Conservation (phyloP, 2,888 invertebrate genomes). For the Thera britannica region DNA sequence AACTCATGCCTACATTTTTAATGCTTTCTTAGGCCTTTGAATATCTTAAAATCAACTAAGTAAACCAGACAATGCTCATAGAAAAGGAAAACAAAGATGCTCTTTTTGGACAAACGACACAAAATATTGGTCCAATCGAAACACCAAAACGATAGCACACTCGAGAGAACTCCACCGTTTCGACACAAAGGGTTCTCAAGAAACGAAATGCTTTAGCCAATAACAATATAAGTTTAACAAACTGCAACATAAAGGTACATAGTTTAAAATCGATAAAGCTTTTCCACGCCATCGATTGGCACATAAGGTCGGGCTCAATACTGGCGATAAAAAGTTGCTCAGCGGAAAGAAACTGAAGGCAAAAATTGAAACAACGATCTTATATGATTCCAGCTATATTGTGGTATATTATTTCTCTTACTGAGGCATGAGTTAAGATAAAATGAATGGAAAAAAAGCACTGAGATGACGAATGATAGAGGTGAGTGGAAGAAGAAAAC, state of each 20-base stretch:
- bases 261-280: conserved; percentile 70
- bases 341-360: neutral
- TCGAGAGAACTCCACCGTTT: conserved; percentile 33
- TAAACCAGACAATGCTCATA: too few species aligned
- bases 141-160: conserved; percentile 32
- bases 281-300: conserved; percentile 68
- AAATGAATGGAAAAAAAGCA: too few species aligned
- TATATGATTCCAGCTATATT: too few species aligned
- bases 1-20: too few species aligned
- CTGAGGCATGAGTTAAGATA: too few species aligned
- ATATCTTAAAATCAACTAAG: too few species aligned
- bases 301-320: conserved; percentile 44
- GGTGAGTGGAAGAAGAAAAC: too few species aligned
- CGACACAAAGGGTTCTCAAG: conserved; percentile 40
- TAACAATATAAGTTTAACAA: conserved; percentile 72
- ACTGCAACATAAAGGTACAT: conserved; percentile 64
- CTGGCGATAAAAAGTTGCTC: conserved; percentile 3
- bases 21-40: too few species aligned
- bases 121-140: conserved; percentile 19
- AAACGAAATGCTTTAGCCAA: conserved; percentile 56
- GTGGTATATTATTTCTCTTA: too few species aligned
- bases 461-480: too few species aligned
- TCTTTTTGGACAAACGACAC: conserved; percentile 3
- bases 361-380: too few species aligned
- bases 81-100: neutral